Conservation (phyloP, 2,888 invertebrate species). For the Trypoxylon attenuatum region DNA sequence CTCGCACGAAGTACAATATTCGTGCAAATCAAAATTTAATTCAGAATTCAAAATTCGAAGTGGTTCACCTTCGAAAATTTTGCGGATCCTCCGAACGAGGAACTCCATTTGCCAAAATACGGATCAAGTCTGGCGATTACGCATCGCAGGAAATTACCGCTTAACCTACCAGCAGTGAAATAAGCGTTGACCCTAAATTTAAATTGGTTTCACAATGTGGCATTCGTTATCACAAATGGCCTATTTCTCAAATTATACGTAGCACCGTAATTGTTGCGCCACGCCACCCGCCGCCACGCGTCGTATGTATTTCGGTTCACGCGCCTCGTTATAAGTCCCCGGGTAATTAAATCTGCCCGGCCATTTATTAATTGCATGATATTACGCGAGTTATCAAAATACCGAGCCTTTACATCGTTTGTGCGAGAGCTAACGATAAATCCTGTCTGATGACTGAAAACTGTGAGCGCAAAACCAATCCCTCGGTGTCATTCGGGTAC, state of each 20-base stretch:
- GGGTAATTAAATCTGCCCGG: not conserved
- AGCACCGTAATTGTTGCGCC: constrained; percentile 20
- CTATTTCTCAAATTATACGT: constrained; percentile 32
- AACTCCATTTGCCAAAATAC: not conserved
- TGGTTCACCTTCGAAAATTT: too few relatives aligned
- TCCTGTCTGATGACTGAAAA: too few relatives aligned
- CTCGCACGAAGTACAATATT: too few relatives aligned
- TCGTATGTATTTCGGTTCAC: constrained; percentile 14
- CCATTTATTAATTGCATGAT: not conserved
- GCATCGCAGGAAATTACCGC: not conserved
- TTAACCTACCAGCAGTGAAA: constrained; percentile 16
- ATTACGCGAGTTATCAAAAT: not conserved
- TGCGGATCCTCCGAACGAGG: too few relatives aligned
- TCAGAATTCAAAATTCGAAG: too few relatives aligned
- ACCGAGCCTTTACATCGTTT: too few relatives aligned
- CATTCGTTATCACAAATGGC: constrained; percentile 17
- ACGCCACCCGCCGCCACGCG: constrained; percentile 14
- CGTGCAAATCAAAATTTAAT: too few relatives aligned
- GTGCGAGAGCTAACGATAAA: too few relatives aligned
- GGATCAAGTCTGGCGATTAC: not conserved
- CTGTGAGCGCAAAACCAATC: too few relatives aligned
- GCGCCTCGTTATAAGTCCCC: constrained; percentile 5
- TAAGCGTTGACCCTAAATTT: constrained; percentile 12
- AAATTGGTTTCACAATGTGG: constrained; percentile 29
- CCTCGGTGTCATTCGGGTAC: too few relatives aligned